Evolutionary conservation across 2,797 vertebrate species (phyloP), one percentile per base, ranked within the genome.

Genomic region (Cephalopachus bancanus): DNA sequence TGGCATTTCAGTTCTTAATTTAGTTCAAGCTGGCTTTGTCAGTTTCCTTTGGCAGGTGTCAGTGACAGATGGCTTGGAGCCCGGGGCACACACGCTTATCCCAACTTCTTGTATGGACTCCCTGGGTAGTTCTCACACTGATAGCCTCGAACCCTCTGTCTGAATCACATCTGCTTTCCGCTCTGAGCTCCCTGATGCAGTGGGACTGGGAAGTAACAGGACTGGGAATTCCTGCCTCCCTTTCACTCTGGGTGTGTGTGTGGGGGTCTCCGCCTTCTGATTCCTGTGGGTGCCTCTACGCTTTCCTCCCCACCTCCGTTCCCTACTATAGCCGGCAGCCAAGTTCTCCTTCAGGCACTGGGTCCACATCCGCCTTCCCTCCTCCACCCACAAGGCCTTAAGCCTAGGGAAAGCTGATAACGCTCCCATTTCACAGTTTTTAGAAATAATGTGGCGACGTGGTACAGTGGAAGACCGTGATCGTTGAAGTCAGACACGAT

Each of bases 311-410:
- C 4, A 3, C 0, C 57, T 28, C 7, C 28, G 53, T 12, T 67
- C 51, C 83, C 53, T 37, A 1, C 0, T 3, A 22, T 8, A 1
- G 8, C 2, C 28, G 0, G 0, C 8, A 20, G n/a, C 30, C 24
- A 20, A 59, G 75, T 11, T 51, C 59, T 69, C 19, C 1, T 3
- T 60, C 30, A 53, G 16, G 7, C 1, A 4, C 4, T 24, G n/a
- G 4, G 24, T 26, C 12, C 7, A 14, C 33, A 0, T 2, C 64
- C 0, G 1, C 9, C 12, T 10, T 44, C 33, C 10, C 22, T 4
- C 5, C 1, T 19, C 28, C 3, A 3, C 7, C 1, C 10, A 62
- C 10, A 19, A 22, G 19, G n/a, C n/a, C 59, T 15, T 19, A 24
- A 44, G 20, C 67, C 26, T 14, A 37, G 53, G 26, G n/a, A 75